Percentiles rank a stretch among this genome's conserved stretches.
Evolutionary conservation across 2,888 invertebrate species (phyloP).

Genomic region (Caenorhabditis sinica): DNA sequence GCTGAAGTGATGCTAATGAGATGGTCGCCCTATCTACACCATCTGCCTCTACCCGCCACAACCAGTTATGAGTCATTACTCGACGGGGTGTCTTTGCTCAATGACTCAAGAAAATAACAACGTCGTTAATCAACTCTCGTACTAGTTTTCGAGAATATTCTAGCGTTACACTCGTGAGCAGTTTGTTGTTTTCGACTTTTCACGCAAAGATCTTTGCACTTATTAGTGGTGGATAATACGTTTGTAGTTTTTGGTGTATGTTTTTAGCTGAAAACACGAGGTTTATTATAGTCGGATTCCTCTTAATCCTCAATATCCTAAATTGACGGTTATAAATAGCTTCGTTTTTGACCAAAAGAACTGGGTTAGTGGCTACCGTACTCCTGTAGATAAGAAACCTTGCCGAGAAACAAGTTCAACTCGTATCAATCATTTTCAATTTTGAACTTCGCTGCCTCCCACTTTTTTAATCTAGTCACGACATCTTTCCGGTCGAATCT

Average conservation of each 20-base stretch:
- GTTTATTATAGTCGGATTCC: no score
- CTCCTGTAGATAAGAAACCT: neutral
- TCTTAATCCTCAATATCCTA: no score
- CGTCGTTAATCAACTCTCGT: neutral
- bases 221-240: neutral
- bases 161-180: constrained; percentile 9
- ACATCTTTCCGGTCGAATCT: constrained; percentile 20
- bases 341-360: neutral
- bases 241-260: neutral
- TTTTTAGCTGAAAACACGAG: no score
- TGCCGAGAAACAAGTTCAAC: neutral
- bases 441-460: neutral
- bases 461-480: neutral
- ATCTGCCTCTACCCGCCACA: neutral
- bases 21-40: constrained; percentile 15
- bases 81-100: constrained; percentile 7
- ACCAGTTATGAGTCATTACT: constrained; percentile 39
- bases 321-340: no score
- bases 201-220: constrained; percentile 16
- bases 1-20: constrained; percentile 50
- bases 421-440: neutral
- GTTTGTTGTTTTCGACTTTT: constrained; percentile 10
- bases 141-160: constrained; percentile 30
- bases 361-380: constrained; percentile 3
- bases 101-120: constrained; percentile 20